Evolutionary conservation across 1,140 invertebrate species (phyloP), one percentile per base, ranked within the genome.

Genomic region (Lerema accius): DNA sequence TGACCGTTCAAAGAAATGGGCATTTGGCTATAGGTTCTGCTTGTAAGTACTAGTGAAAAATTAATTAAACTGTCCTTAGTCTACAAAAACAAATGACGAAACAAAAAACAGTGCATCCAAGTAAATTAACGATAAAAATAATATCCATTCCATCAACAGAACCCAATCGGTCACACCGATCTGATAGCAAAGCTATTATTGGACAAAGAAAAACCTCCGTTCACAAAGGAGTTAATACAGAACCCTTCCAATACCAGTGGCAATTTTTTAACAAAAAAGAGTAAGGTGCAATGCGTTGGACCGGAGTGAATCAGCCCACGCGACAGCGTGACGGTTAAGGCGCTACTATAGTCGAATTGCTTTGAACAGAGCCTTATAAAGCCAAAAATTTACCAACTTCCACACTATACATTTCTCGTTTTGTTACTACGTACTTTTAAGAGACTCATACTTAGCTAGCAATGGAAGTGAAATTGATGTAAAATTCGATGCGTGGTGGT

Each of bases 291-390:
- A 79, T 81, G 81, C 81, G 65, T 48, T 71, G 67, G 70, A 82
- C 65, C 81, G 77, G 61, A 63, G 73, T 74, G 71, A 85, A 83
- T 85, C 76, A 58, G 77, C 74, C 73, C 82, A 85, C 84, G 84
- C 78, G 84, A 79, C 82, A 80, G 70, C 84, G 82, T 86, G 80
- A 87, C 84, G 75, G 66, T 56, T 65, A 55, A 75, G 75, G 71
- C 71, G 76, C 80, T 72, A 69, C 66, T 51, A 68, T 69, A 63
- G 62, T 62, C 55, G 64, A 43, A 65, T 62, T 63, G 56, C 50
- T 60, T 48, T 39, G 49, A 13, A 58, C 39, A 28, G 58, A 60
- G 42, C 32, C 3, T 40, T 40, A n/a, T 48, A 16, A 11, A 13
- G 46, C 9, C 58, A 59, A 61, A 7, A 23, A 26, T 60, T 56